Base-by-base conservation (phyloP, 2,797 vertebrate genomes). In the Trematomus bernacchii region DNA sequence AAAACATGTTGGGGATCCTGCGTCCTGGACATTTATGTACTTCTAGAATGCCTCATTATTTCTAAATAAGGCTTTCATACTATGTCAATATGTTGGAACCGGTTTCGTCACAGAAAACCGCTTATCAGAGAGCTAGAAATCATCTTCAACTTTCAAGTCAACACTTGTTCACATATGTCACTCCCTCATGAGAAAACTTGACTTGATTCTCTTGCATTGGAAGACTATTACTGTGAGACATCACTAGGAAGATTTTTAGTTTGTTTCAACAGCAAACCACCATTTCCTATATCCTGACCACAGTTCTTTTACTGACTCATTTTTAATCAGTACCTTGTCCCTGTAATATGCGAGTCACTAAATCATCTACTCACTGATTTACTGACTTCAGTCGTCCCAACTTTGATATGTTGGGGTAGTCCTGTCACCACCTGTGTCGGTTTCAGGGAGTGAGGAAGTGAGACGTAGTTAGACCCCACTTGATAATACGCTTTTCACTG, bases 401-500 rank as follows among this genome's bases (percentile, higher is more conserved):
- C 5, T 52, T 77, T 68, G 14, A 23, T 12, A 19, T 51, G 8
- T 21, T 18, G 37, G 11, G 1, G 10, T 64, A 61, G 23, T 51
- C 37, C 5, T 54, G 16, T 68, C 21, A 13, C 19, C 4, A 46
- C 19, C 33, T 70, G 33, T 73, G 51, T 77, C 21, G 16, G 58
- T 63, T 66, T 85, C 18, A 69, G 21, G 43, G n/a, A 40, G 13
- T 57, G 42, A 51, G 54, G 43, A 70, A 62, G 37, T 64, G 51
- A 69, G 43, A 10, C 30, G 47, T 19, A 15, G 54, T 67, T 59
- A 55, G 23, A 66, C 13, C 13, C 50, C 47, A 54, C 74, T 76
- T 37, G 33, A 37, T 37, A 37, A 37, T 37, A 37, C 90, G 88
- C 88, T 79, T 54, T 64, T 53, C 81, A 84, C 73, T 91, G 85